These are phyloP conservation scores for Mellivora capensis DNA, from an alignment of 2,113 vertebrate species.

Conservation along the genomic window DNA sequence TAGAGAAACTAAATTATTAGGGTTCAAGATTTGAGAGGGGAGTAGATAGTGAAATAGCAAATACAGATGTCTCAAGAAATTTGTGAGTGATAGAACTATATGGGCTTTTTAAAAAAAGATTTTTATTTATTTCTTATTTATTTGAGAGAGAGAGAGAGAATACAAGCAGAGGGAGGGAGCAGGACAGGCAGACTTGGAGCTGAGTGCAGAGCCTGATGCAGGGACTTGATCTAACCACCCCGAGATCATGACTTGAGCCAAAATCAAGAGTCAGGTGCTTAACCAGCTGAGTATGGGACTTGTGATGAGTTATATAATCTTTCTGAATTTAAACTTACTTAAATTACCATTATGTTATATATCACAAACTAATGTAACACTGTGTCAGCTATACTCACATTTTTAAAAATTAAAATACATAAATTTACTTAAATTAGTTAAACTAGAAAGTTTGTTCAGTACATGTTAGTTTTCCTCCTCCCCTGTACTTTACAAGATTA, in stretches of 20 bases:
- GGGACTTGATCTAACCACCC: background rate
- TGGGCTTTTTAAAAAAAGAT: background rate
- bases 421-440: background rate
- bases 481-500: background rate
- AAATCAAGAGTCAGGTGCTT: background rate
- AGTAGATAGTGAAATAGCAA: background rate
- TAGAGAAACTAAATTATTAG: background rate
- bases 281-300: background rate
- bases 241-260: background rate
- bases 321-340: conserved; percentile 2
- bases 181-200: background rate
- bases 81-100: background rate
- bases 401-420: background rate
- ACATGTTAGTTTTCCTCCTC: background rate
- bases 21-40: background rate
- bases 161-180: background rate
- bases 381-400: background rate
- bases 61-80: background rate
- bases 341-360: background rate
- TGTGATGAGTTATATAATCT: background rate
- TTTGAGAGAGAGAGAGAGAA: background rate
- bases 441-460: background rate
- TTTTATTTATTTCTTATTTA: background rate
- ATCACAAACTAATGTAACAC: background rate
- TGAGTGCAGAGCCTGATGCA: background rate